Base-by-base conservation (phyloP, 2,888 invertebrate genomes). In the Chironomus riparius region DNA sequence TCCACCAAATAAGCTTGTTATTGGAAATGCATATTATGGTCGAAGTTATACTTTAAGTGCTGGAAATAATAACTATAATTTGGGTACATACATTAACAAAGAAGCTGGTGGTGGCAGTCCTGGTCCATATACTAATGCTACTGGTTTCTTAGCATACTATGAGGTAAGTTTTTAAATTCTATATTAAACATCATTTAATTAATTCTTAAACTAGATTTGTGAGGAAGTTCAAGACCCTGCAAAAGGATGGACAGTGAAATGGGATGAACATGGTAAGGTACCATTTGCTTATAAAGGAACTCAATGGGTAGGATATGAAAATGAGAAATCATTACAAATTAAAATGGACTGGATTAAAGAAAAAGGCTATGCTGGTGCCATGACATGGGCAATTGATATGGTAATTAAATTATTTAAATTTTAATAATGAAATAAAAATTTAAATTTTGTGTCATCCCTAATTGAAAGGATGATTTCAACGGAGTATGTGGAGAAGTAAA, bases 271-370 rank as follows among this genome's bases (percentile, higher is more conserved):
- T 47, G 95, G 95, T 75, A 90, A 88, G 83, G 92, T 92, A 77
- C 95, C 95, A 2, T 95, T 91, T 81, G 90, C 93, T 0, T 94
- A 92, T 84, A 92, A 92, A 83, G 93, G 91, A 70, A 93, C 90
- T 0, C 94, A 94, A 81, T 96, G 95, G 95, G 92, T 95, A 15
- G 95, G 95, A 3, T 96, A 94, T 81, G 95, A 94, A 82, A 90
- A 94, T 81, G 87, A 89, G 0, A 87, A 87, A 80, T 94, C 94
- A 79, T 87, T 95, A 0, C 90, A 92, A 82, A 91, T 93, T 79
- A 96, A 96, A 86, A 93, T 95, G 93, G 91, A 95, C 81, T 95
- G 89, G 86, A 92, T 95, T 79, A 93, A 92, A 81, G 80, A 88
- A 76, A 92, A 91, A 82, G 93, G 94, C 0, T 92, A 92, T 80